Base-by-base conservation (phyloP, 2,797 vertebrate genomes). In the Sarcophilus harrisii region DNA sequence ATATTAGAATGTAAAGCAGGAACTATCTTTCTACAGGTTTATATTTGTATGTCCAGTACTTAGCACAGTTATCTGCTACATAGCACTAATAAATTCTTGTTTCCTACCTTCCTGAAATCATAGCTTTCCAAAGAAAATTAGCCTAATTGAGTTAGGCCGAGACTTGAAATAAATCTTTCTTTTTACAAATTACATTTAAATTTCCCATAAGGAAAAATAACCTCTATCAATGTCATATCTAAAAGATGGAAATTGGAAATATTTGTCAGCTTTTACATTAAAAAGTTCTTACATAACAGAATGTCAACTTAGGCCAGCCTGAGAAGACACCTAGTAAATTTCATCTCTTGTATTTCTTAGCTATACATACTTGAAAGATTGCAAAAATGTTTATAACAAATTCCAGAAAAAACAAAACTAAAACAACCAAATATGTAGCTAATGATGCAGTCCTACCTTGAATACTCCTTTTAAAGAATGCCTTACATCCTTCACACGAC, bases 381-480 rank as follows among this genome's bases (percentile, higher is more conserved):
- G 13, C 11, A 92, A 93, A 95, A 14, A 0, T 45, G 38, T 73
- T 91, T 94, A 73, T 87, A 97, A 90, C 28, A 60, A 94, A 97
- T 58, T 91, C 24, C 32, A 1, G 62, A 97, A 93, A n/a, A 96
- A 90, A 13, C 32, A 92, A 94, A 98, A 93, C 38, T 59, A 45
- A 18, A 92, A 29, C 57, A 81, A 89, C 13, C 27, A 92, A 94
- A 98, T 92, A 55, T 62, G 45, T 18, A 93, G 28, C 57, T 94
- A 91, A 91, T 12, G 94, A 57, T 13, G 60, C n/a, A 96, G 92
- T 96, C 97, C 97, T 98, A 99, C 99, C 99, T 99, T 99, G 99
- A 98, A 99, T 99, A 98, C 99, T 99, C 98, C 99, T 99, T 98
- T 99, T 99, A 98, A 99, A 99, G 98, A 99, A 99, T 32, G 99